Evolutionary conservation across 2,888 invertebrate genomes (phyloP).

Genomic region (Plebejus melissa): DNA sequence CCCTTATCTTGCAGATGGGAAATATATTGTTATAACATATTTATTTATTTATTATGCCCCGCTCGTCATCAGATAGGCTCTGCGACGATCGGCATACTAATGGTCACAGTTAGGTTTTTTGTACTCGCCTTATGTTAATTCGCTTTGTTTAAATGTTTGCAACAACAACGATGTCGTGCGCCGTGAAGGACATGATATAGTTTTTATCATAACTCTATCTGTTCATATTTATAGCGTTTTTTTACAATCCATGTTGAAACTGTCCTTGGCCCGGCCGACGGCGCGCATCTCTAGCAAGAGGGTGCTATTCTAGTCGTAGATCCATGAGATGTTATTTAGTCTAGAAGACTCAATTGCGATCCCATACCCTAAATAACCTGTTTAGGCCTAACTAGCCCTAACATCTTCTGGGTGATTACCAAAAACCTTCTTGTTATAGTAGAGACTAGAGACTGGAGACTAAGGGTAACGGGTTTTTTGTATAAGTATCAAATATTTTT

Average conservation of each 20-base stretch:
- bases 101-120: slow-evolving; percentile 13
- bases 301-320: too few relatives aligned
- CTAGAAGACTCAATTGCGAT: too few relatives aligned
- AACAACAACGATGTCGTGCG: slow-evolving; percentile 8
- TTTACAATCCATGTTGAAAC: background rate
- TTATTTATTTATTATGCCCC: slow-evolving; percentile 13
- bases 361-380: too few relatives aligned
- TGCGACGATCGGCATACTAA: background rate
- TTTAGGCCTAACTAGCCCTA: too few relatives aligned
- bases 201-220: slow-evolving; percentile 1
- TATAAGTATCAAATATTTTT: too few relatives aligned
- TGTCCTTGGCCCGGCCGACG: background rate
- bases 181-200: background rate
- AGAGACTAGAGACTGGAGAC: too few relatives aligned
- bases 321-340: too few relatives aligned
- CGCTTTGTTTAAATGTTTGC: slow-evolving; percentile 19
- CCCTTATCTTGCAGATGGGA: background rate
- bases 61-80: background rate
- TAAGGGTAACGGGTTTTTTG: too few relatives aligned
- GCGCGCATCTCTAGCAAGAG: too few relatives aligned
- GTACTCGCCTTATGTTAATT: slow-evolving; percentile 5
- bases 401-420: too few relatives aligned
- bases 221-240: background rate
- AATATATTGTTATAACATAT: background rate
- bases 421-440: too few relatives aligned